Conservation (phyloP, 2,113 vertebrate genomes). For the Madoqua kirkii region DNA sequence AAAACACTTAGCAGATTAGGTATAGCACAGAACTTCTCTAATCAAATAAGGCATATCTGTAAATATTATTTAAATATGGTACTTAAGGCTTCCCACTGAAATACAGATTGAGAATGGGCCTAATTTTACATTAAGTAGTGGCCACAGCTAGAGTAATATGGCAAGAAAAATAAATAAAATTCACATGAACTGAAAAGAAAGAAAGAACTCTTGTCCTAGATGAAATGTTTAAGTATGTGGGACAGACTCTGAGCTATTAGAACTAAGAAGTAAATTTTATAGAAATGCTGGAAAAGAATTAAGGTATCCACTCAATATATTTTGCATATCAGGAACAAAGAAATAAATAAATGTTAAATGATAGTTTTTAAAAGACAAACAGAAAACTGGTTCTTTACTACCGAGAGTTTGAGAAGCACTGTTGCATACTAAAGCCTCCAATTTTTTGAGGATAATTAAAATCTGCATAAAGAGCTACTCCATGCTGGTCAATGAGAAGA, state of each 20-base stretch:
- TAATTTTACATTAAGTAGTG: neutral
- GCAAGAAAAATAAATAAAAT: neutral
- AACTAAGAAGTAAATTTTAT: neutral
- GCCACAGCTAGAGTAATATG: neutral
- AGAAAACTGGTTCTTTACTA: neutral
- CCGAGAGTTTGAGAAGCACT: neutral
- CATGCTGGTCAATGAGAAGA: neutral
- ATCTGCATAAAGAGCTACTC: neutral
- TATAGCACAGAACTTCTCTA: neutral
- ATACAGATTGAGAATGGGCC: rapidly evolving
- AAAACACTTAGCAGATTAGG: neutral
- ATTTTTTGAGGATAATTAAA: neutral
- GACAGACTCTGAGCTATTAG: neutral
- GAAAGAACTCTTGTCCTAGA: neutral
- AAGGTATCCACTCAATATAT: neutral
- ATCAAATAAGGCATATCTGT: neutral
- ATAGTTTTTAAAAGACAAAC: neutral
- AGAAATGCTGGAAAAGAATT: neutral
- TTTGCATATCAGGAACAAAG: neutral
- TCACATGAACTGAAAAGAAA: neutral
- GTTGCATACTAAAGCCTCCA: neutral
- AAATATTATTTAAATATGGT: neutral
- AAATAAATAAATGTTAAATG: neutral
- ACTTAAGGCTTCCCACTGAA: neutral
- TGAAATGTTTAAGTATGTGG: neutral